Base-by-base conservation (phyloP, 64 coral and sea anemone genomes). In the Montipora cactus region DNA sequence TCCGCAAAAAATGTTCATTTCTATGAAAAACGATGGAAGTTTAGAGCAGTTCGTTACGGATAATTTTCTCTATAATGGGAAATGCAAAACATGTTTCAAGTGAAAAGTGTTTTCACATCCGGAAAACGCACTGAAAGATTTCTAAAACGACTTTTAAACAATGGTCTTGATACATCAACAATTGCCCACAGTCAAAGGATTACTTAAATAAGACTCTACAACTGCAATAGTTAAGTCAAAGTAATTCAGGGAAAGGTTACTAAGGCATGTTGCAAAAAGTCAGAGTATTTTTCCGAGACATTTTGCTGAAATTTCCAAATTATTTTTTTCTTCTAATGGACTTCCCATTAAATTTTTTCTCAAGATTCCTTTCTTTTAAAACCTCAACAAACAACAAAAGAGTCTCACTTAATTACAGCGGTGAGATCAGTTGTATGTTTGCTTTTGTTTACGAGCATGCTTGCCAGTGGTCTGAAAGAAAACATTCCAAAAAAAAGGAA, bases 381-480 rank as follows among this genome's bases (percentile, higher is more conserved):
- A 18, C 28, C 7, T 11, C 8, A 46, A 21, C 62, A 70, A 86
- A 70, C 82, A 70, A 86, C 64, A 71, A 86, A 71, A 71, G 59
- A 20, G 67, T 45, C 4, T 64, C 82, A 86, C 82, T 86, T 86
- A 86, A 86, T 86, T 86, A 86, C 71, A 20, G 47, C 82, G 82
- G 59, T 70, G 82, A 86, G 82, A 86, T 68, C 62, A 45, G 44
- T 23, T 86, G 82, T 72, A 64, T 86, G 66, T 50, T 50, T 13
- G 44, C 62, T 71, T 86, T 86, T 86, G 82, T 86, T 86, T 86
- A 86, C 2, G 44, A 71, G 64, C 62, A 71, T 2, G 59, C 82
- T 8, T 37, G 19, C 47, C 19, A 71, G 47, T 86, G 66, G 82
- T n/a, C 21, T 19, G 72, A 21, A 50, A 86, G 59, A 44, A 83